phyloP scores from a whole-genome alignment of 1,140 invertebrate species.

The Vollenhovia emeryi region DNA sequence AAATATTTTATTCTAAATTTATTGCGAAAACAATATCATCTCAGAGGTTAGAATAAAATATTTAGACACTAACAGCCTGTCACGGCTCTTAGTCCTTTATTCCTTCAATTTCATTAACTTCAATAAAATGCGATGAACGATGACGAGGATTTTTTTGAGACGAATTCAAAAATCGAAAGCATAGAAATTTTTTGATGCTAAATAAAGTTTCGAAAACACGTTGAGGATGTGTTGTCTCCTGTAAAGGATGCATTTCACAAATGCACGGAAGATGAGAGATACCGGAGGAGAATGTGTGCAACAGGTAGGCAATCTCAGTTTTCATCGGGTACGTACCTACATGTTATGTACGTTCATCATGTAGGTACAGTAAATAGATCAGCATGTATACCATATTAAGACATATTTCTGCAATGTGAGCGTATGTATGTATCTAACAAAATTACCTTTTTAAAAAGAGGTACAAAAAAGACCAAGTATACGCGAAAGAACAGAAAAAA shows the following conservation, averaged over 20 bases:
- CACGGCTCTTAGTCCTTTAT: no score
- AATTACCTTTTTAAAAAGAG: no score
- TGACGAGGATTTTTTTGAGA: background rate
- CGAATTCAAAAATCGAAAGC: background rate
- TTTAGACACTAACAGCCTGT: no score
- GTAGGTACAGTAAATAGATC: slow-evolving; percentile 30
- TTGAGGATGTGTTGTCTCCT: background rate
- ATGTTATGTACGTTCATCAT: slow-evolving; percentile 18
- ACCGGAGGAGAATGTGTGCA: slow-evolving; percentile 45
- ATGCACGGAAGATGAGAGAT: background rate
- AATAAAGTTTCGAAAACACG: background rate
- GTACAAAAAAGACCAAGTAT: no score
- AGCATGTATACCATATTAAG: slow-evolving; percentile 45
- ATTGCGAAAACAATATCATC: no score
- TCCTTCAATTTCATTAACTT: background rate
- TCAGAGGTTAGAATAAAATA: no score
- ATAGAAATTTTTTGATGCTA: background rate
- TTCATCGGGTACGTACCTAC: slow-evolving; percentile 1
- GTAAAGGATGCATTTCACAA: background rate
- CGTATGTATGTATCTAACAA: background rate
- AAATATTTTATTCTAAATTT: no score
- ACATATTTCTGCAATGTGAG: background rate
- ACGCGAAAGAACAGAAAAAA: no score
- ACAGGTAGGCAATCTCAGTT: slow-evolving; percentile 70
- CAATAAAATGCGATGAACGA: background rate